Evolutionary conservation across 2,888 invertebrate genomes (phyloP).

Genomic region (Lottia scabra): DNA sequence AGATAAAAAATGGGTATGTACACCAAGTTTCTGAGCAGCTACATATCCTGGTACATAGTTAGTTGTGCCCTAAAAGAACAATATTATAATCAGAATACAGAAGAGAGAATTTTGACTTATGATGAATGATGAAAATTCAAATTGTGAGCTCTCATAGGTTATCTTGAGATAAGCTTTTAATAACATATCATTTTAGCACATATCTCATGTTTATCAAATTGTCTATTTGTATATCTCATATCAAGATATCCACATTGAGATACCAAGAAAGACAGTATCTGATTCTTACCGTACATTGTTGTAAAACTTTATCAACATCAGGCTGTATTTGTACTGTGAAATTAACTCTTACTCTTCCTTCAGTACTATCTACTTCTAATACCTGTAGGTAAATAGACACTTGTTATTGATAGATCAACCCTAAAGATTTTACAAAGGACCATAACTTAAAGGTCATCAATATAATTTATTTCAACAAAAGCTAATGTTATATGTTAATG

Average conservation of each 20-base stretch:
- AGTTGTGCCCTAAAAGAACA: conserved; percentile 15
- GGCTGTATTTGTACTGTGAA: conserved; percentile 62
- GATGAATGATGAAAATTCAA: no score
- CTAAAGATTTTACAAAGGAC: no score
- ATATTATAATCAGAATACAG: not conserved
- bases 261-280: not conserved
- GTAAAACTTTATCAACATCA: conserved; percentile 42
- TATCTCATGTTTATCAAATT: no score
- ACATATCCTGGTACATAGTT: conserved; percentile 64
- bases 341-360: conserved; percentile 57
- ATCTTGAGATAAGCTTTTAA: no score
- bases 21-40: conserved; percentile 67
- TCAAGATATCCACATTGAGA: no score
- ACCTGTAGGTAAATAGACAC: conserved; percentile 34
- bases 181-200: no score
- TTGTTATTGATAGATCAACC: no score
- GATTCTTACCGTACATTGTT: conserved; percentile 29
- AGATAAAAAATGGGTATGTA: conserved; percentile 81
- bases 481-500: no score
- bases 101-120: not conserved
- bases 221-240: no score
- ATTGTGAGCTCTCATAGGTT: no score
- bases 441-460: no score
- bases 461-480: no score
- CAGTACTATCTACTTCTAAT: conserved; percentile 48